Evolutionary conservation across 30 jellyfish, hydroid and myxozoan genomes (phyloP).

Genomic region (Mastigias papua): DNA sequence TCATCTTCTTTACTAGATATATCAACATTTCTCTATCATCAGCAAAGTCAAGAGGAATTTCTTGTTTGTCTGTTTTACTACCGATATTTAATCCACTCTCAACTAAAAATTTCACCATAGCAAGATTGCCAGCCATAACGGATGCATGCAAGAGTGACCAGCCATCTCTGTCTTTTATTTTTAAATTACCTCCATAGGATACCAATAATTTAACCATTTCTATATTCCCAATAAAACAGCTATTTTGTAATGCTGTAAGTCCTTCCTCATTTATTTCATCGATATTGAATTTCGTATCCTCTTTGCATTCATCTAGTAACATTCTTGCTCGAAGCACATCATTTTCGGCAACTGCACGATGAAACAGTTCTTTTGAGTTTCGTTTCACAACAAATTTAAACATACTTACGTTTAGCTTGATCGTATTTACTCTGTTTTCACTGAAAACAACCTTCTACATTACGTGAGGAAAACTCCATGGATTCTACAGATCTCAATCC

Average conservation of each 20-base stretch:
- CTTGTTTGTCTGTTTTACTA: constrained; percentile 66
- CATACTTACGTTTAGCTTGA: constrained; percentile 45
- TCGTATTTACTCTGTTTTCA: background rate
- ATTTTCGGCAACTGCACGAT: constrained; percentile 91
- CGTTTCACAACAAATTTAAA: constrained; percentile 95
- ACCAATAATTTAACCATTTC: constrained; percentile 88
- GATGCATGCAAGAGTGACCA: constrained; percentile 94
- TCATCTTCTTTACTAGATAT: constrained; percentile 80
- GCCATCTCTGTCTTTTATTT: constrained; percentile 94
- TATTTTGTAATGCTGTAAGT: constrained; percentile 91
- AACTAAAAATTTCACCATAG: constrained; percentile 73
- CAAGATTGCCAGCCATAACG: constrained; percentile 85
- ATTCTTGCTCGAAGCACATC: constrained; percentile 85
- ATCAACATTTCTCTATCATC: constrained; percentile 77
- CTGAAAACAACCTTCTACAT: background rate
- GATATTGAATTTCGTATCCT: constrained; percentile 89
- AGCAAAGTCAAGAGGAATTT: constrained; percentile 86
- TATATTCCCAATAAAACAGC: constrained; percentile 93
- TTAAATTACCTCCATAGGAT: constrained; percentile 80
- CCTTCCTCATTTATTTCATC: constrained; percentile 96
- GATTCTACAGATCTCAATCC: constrained; percentile 8
- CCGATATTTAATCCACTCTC: constrained; percentile 75
- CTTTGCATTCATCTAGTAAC: constrained; percentile 90
- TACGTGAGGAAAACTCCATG: background rate
- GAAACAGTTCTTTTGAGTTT: constrained; percentile 90